Conservation (phyloP, 2,888 invertebrate genomes). For the Oxystoma pomonae region DNA sequence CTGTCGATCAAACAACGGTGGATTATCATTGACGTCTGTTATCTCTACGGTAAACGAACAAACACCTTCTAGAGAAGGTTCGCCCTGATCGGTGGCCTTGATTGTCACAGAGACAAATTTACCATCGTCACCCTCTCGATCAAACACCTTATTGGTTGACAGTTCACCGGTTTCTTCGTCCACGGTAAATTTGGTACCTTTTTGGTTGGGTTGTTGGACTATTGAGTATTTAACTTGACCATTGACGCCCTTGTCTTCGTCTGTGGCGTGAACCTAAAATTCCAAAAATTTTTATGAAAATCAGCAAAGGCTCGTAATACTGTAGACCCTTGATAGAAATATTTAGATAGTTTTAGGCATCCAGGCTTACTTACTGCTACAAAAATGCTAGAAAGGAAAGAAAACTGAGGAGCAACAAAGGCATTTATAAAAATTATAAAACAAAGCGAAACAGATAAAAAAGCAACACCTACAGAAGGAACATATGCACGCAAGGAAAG, state of each 20-base stretch:
- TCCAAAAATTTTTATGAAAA: too few species aligned
- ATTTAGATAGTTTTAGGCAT: too few species aligned
- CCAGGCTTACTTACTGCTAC: too few species aligned
- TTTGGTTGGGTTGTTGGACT: slow-evolving; percentile 91
- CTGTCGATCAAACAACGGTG: slow-evolving; percentile 91
- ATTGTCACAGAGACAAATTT: slow-evolving; percentile 96
- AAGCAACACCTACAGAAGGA: too few species aligned
- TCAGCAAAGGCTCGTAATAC: too few species aligned
- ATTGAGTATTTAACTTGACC: slow-evolving; percentile 97
- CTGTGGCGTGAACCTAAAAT: slow-evolving; percentile 70
- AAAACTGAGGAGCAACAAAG: too few species aligned
- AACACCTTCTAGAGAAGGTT: slow-evolving; percentile 94
- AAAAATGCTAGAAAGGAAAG: too few species aligned
- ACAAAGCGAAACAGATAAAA: too few species aligned
- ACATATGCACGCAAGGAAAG: too few species aligned
- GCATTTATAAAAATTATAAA: too few species aligned
- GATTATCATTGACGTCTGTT: slow-evolving; percentile 96
- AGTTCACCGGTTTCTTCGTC: slow-evolving; percentile 95
- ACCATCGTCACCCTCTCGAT: slow-evolving; percentile 94
- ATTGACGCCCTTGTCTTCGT: slow-evolving; percentile 94
- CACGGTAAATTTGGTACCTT: slow-evolving; percentile 92
- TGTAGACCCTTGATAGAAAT: too few species aligned
- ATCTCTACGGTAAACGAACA: slow-evolving; percentile 98
- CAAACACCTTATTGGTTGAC: slow-evolving; percentile 92
- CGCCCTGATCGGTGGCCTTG: slow-evolving; percentile 98